A percentile compares a stretch with the other conserved stretches of the same genome.
Evolutionary conservation across 2,113 vertebrate species (phyloP).

Genomic region (Anser cygnoides): DNA sequence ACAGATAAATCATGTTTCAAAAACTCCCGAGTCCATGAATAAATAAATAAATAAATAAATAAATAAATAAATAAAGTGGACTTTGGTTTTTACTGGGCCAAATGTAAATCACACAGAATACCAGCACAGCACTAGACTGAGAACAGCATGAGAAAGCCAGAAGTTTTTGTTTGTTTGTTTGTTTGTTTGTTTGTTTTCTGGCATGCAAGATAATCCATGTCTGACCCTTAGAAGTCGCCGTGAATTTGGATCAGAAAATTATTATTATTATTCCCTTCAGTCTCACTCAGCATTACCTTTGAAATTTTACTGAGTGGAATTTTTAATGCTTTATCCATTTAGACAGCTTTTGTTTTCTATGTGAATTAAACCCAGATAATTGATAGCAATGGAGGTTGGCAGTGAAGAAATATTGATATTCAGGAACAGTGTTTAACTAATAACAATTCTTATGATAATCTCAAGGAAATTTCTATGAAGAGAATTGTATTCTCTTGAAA

Average conservation of each 20-base stretch:
- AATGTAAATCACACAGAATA: neutral
- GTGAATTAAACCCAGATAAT: neutral
- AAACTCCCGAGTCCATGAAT: neutral
- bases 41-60: neutral
- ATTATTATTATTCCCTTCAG: neutral
- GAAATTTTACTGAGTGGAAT: neutral
- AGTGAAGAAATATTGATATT: neutral
- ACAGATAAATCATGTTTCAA: neutral
- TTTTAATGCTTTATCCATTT: neutral
- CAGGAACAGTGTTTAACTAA: neutral
- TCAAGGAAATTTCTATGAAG: neutral
- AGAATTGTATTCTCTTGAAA: neutral
- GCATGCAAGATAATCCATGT: neutral
- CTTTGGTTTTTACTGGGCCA: neutral
- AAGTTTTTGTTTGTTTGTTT: neutral
- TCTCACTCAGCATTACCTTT: neutral
- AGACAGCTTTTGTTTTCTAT: neutral
- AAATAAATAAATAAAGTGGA: neutral
- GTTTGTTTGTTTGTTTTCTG: neutral
- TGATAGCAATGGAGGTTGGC: neutral
- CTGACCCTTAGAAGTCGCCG: neutral
- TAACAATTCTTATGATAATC: neutral
- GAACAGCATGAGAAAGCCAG: neutral
- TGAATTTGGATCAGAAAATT: neutral
- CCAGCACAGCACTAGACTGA: neutral